phyloP scores from a whole-genome alignment of 1,140 invertebrate species.

The Meloidogyne chitwoodi region DNA sequence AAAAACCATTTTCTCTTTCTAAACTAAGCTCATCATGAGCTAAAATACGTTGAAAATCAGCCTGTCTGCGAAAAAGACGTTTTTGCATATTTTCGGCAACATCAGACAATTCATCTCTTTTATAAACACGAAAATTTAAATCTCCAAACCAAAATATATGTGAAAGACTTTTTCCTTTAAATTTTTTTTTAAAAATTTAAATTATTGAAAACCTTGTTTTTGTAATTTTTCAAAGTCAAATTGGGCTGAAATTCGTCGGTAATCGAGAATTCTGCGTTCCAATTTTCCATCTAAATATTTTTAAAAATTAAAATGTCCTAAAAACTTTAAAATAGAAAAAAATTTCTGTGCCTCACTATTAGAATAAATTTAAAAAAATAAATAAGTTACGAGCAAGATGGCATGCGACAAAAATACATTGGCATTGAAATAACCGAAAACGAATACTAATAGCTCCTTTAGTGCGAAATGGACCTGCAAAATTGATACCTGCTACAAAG shows the following conservation, averaged over 20 bases:
- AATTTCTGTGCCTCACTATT: too few relatives aligned
- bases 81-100: slow-evolving; percentile 28
- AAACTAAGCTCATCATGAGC: slow-evolving; percentile 35
- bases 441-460: slow-evolving; percentile 50
- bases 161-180: slow-evolving; percentile 4
- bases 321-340: neutral
- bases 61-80: slow-evolving; percentile 21
- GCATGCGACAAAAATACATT: slow-evolving; percentile 46
- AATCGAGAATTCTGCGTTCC: slow-evolving; percentile 39
- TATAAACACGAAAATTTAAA: slow-evolving; percentile 38
- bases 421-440: slow-evolving; percentile 39
- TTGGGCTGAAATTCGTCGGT: slow-evolving; percentile 34
- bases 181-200: neutral
- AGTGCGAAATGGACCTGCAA: slow-evolving; percentile 41
- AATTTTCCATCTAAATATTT: slow-evolving; percentile 36
- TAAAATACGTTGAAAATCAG: slow-evolving; percentile 26
- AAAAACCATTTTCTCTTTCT: slow-evolving; percentile 33
- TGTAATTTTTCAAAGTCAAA: slow-evolving; percentile 36
- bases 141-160: slow-evolving; percentile 48
- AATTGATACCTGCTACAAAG: slow-evolving; percentile 38
- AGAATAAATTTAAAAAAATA: neutral
- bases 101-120: neutral
- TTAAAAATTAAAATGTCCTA: neutral
- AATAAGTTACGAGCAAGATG: slow-evolving; percentile 42
- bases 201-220: neutral